Base-by-base conservation (phyloP, 2,888 invertebrate species). In the Cantharis rufa region DNA sequence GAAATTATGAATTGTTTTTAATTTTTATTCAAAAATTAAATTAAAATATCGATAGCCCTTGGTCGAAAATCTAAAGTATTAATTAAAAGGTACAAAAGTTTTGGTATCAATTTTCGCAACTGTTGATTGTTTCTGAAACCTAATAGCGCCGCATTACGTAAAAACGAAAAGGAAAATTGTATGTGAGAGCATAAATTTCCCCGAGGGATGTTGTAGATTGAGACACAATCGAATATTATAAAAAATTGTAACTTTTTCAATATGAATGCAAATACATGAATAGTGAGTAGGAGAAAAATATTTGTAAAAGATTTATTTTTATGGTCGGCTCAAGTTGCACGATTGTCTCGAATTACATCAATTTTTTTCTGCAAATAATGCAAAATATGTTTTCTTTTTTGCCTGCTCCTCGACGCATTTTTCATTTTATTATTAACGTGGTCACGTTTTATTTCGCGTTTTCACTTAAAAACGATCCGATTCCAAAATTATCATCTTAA, bases 401-500 rank as follows among this genome's bases (percentile, higher is more conserved):
- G n/a, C 2, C n/a, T 32, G 5, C 32, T 32, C 48, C n/a, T 1
- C 9, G 3, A 4, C 5, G 48, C 48, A 32, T 32, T 32, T 32
- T 32, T 24, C 5, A 1, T 5, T 32, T n/a, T n/a, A 13, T 32
- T 32, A 32, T 32, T n/a, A n/a, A 48, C 7, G n/a, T n/a, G 48
- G 48, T 48, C 48, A 48, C 48, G 48, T n/a, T n/a, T 48, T 48
- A 5, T 7, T 48, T 48, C n/a, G 48, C 2, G n/a, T 48, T 48
- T 48, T 48, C 48, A 48, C 48, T 48, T 48, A 48, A 7, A 48
- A 48, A n/a, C 9, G n/a, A 48, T 48, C 48, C n/a, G 0, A 64
- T n/a, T 15, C 9, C 27, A 64, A 71, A 72, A 72, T 72, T 72
- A 72, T 72, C 72, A 72, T 72, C 32, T 66, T 72, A 72, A 72